A percentile compares a stretch with the other conserved stretches of the same genome.
Evolutionary conservation across 1,140 invertebrate species (phyloP).

Genomic region (Lethrus apterus): DNA sequence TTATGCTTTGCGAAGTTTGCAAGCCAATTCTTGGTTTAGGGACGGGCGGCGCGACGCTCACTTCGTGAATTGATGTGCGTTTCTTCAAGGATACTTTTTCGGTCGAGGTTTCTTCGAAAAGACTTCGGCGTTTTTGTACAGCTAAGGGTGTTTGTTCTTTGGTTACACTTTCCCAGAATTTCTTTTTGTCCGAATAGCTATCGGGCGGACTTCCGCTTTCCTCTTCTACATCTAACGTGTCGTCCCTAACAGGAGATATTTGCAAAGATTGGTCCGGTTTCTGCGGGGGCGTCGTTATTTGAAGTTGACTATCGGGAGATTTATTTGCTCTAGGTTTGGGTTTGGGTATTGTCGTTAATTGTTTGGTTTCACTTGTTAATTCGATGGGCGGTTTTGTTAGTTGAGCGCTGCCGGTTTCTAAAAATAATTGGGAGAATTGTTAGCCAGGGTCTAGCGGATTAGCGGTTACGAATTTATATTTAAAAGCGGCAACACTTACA

Average conservation of each 20-base stretch:
- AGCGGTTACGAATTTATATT: slow-evolving; percentile 13
- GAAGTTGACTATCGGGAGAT: slow-evolving; percentile 23
- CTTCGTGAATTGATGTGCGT: slow-evolving; percentile 34
- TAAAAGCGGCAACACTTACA: slow-evolving; percentile 22
- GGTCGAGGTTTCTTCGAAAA: slow-evolving; percentile 23
- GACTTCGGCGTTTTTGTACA: slow-evolving; percentile 29
- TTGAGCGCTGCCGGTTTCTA: slow-evolving; percentile 39
- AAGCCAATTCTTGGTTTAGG: slow-evolving; percentile 40
- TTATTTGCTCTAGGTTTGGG: slow-evolving; percentile 36
- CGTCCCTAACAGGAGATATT: slow-evolving; percentile 33
- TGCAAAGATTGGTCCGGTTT: slow-evolving; percentile 22
- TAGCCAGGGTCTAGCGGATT: slow-evolving; percentile 37
- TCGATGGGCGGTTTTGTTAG: slow-evolving; percentile 25
- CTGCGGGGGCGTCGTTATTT: slow-evolving; percentile 22
- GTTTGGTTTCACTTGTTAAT: slow-evolving; percentile 12
- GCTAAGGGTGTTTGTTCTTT: slow-evolving; percentile 21
- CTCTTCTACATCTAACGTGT: slow-evolving; percentile 29
- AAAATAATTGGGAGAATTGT: slow-evolving; percentile 39
- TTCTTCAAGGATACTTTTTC: slow-evolving; percentile 31
- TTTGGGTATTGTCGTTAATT: slow-evolving; percentile 27
- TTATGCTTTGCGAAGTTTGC: slow-evolving; percentile 23
- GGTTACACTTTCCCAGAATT: slow-evolving; percentile 45
- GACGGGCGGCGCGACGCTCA: slow-evolving; percentile 30
- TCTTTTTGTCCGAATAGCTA: slow-evolving; percentile 42
- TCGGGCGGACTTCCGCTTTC: slow-evolving; percentile 24